Percentiles rank a stretch among this genome's conserved stretches.
Evolutionary conservation across 2,797 vertebrate species (phyloP).

Genomic region (Hyperoplus immaculatus): DNA sequence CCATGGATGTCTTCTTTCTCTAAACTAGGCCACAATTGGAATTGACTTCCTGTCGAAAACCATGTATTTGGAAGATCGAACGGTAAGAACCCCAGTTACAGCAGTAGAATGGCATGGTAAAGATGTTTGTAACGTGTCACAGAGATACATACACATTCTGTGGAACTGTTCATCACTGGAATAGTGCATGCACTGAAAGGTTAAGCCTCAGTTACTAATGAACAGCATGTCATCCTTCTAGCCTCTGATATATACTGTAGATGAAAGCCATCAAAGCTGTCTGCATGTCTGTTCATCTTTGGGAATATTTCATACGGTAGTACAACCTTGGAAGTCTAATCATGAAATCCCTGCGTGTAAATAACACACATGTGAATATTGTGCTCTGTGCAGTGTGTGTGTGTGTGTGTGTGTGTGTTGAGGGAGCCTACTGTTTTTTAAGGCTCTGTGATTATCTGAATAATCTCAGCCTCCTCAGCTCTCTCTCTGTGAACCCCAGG

Average conservation of each 20-base stretch:
- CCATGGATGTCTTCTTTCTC: constrained; percentile 53
- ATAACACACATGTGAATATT: constrained; percentile 23
- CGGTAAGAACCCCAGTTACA: constrained; percentile 81
- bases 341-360: constrained; percentile 11
- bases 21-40: constrained; percentile 91
- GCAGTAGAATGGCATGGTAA: constrained; percentile 11
- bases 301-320: constrained; percentile 34
- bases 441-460: constrained; percentile 70
- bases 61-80: constrained; percentile 94
- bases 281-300: constrained; percentile 43
- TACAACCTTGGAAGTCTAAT: constrained; percentile 44
- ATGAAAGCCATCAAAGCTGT: constrained; percentile 34
- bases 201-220: background rate
- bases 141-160: background rate
- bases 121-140: constrained; percentile 25
- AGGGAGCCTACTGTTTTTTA: constrained; percentile 56
- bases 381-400: constrained; percentile 10
- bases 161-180: constrained; percentile 4
- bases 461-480: constrained; percentile 76
- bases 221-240: constrained; percentile 32
- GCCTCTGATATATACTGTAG: constrained; percentile 22
- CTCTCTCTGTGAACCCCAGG: constrained; percentile 83
- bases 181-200: constrained; percentile 29
- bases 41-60: constrained; percentile 96
- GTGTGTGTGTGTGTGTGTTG: constrained; percentile 41